These are phyloP conservation scores for Amorpha juglandis DNA, from an alignment of 2,888 invertebrate genomes.

Conservation along the genomic window DNA sequence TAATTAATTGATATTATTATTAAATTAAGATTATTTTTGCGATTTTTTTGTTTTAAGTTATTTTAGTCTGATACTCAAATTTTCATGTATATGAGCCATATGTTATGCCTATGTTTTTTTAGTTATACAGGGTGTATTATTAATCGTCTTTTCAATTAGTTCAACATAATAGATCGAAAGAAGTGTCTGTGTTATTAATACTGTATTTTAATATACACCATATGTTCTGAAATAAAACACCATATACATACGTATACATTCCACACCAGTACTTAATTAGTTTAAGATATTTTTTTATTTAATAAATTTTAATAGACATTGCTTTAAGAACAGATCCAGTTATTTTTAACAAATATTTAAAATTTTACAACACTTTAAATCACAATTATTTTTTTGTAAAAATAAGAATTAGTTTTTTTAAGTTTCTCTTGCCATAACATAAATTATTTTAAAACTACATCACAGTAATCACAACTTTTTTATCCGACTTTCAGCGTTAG, in stretches of 20 bases:
- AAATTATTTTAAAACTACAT: slow-evolving; percentile 27
- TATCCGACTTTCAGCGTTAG: background rate
- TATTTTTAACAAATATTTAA: background rate
- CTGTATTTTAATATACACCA: background rate
- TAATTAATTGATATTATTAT: slow-evolving; percentile 46
- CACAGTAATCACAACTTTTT: slow-evolving; percentile 4
- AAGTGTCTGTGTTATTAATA: background rate
- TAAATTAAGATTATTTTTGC: slow-evolving; percentile 34
- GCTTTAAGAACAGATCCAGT: background rate
- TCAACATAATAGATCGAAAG: background rate
- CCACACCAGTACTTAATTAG: slow-evolving; percentile 76
- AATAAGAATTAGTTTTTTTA: slow-evolving; percentile 6
- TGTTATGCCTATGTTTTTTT: background rate
- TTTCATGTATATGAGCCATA: slow-evolving; percentile 10
- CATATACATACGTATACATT: slow-evolving; percentile 49
- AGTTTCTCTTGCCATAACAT: slow-evolving; percentile 37
- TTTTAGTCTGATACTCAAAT: slow-evolving; percentile 3
- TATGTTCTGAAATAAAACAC: slow-evolving; percentile 13
- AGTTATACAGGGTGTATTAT: background rate
- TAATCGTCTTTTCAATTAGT: background rate
- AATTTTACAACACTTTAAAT: background rate
- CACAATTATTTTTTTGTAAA: background rate
- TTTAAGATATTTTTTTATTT: slow-evolving; percentile 20
- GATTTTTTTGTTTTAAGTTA: slow-evolving; percentile 8
- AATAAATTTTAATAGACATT: slow-evolving; percentile 25